Base-by-base conservation (phyloP, 2,888 invertebrate species). In the Blastobasis adustella region DNA sequence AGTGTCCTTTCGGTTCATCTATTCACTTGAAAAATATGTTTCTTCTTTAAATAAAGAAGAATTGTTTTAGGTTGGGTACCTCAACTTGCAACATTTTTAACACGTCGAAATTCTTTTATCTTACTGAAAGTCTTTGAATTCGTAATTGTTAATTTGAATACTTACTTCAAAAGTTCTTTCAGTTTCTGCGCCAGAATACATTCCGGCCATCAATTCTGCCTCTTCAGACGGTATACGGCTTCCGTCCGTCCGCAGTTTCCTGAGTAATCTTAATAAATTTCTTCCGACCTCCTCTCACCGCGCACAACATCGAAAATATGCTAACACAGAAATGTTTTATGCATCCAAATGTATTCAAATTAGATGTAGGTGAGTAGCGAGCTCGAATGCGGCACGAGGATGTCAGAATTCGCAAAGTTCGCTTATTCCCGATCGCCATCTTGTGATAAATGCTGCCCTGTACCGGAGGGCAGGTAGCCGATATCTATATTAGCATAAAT, bases 401-500 rank as follows among this genome's bases (percentile, higher is more conserved):
- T 63, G 65, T 63, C 63, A 60, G 69, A 71, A 74, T 78, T 78
- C 71, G 73, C 74, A 71, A 75, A 61, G 69, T 57, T 58, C 63
- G 67, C 71, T 74, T 75, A 76, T 71, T 71, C 73, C 68, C 65
- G 80, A 79, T 79, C 75, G 66, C 61, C 73, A 72, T 73, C 71
- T 72, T 61, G 66, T 77, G 81, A 83, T 82, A 82, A 80, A 80
- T 76, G 74, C 63, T 69, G 67, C 63, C 66, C 62, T 40, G 44
- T 43, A 42, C n/a, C 49, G 72, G 70, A 70, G 79, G 79, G 78
- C 74, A 62, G 69, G 71, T 64, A 73, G 67, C 72, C 62, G 67
- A 75, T 70, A 63, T 62, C 59, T 65, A 71, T 66, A 77, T 82
- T 82, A 73, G 62, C 82, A 80, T 83, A 73, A 75, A 83, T 83